phyloP scores from a whole-genome alignment of 37 sponge, comb jelly and placozoan genomes.

The Petrosia ficiformis region DNA sequence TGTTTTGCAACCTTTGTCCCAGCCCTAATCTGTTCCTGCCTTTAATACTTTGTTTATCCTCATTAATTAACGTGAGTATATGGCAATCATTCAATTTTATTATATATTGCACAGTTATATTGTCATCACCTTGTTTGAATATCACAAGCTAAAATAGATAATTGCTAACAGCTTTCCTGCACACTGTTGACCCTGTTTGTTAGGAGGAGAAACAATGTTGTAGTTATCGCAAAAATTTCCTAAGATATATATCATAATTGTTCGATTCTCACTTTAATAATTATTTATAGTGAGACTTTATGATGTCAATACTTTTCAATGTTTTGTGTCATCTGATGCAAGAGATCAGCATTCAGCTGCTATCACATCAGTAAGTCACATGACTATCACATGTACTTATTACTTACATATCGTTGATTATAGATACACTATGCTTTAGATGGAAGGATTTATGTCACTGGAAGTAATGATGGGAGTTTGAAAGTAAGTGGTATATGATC shows the following conservation, averaged over 20 bases:
- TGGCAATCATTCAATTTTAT: too few relatives aligned
- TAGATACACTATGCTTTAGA: slow-evolving; percentile 77
- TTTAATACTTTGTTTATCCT: too few relatives aligned
- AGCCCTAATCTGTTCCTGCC: too few relatives aligned
- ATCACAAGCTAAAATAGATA: too few relatives aligned
- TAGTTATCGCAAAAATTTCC: too few relatives aligned
- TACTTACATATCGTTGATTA: neutral
- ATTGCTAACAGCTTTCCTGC: too few relatives aligned
- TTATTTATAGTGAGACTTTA: slow-evolving; percentile 80
- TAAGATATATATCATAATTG: too few relatives aligned
- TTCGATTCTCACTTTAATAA: too few relatives aligned
- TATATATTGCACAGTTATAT: neutral
- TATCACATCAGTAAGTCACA: slow-evolving; percentile 74
- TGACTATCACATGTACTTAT: slow-evolving; percentile 1
- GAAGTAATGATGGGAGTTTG: slow-evolving; percentile 88
- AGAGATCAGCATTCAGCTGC: slow-evolving; percentile 84
- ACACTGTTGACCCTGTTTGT: too few relatives aligned
- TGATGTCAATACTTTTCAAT: slow-evolving; percentile 83
- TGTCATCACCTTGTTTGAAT: neutral
- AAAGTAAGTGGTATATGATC: slow-evolving; percentile 45
- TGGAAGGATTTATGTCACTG: slow-evolving; percentile 79
- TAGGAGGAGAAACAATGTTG: too few relatives aligned
- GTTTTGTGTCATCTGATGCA: slow-evolving; percentile 89
- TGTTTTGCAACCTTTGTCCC: too few relatives aligned
- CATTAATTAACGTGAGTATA: too few relatives aligned